Base-by-base conservation (phyloP, 1,140 invertebrate species). In the Drosophila arawakana region DNA sequence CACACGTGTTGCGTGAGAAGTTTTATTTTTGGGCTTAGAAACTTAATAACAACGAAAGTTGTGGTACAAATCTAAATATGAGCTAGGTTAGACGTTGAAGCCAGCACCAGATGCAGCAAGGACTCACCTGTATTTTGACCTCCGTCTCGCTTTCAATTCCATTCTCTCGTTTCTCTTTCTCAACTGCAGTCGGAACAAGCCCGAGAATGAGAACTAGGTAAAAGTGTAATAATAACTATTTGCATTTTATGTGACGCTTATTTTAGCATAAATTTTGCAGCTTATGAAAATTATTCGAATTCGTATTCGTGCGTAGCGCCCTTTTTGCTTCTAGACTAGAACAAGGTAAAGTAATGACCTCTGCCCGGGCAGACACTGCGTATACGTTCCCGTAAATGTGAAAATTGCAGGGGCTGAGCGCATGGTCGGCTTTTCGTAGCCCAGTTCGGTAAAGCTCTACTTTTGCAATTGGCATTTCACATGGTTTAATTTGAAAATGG, bases 161-260 rank as follows among this genome's bases (percentile, higher is more conserved):
- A 11, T 43, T n/a, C 6, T 13, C 41, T 43, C 3, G 2, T n/a
- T 30, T 43, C 10, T 63, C 18, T 7, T 15, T 13, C 10, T 50
- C 37, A 49, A 54, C 47, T 37, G 47, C 60, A 52, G 35, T n/a
- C 39, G 15, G 44, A 18, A 2, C 25, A 30, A 18, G 13, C 7
- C 44, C 41, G 37, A 34, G 44, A 37, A 10, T 6, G 41, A 54
- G 54, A 63, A 50, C 13, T 21, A 18, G 44, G 60, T 77, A 83
- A 86, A 89, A 89, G 73, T 89, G 84, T 89, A 83, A 89, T 88
- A 89, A 80, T 88, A 88, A 88, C 83, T 88, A 88, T 88, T 88
- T 88, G 83, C 83, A 88, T 88, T 89, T 88, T 88, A 88, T 88
- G 83, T 80, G 80, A 74, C 83, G 84, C 83, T 88, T 88, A 88